Percentiles rank a stretch among this genome's conserved stretches.
Evolutionary conservation across 23 tunicate species (phyloP).

Genomic region (Botrylloides violaceus): DNA sequence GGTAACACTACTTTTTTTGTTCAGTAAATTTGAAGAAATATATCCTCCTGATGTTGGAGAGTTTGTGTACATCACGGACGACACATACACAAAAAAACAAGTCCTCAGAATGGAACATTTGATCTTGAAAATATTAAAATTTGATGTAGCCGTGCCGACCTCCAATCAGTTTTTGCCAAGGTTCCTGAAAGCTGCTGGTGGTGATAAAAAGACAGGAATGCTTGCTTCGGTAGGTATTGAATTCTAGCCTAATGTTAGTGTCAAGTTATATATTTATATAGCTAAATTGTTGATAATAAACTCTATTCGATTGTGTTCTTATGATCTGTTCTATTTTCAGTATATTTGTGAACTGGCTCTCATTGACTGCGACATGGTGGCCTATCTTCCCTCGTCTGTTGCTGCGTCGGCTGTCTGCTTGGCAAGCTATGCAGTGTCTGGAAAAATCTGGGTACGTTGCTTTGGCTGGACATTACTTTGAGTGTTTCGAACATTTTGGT

Average conservation of each 20-base stretch:
- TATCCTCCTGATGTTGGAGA: constrained; percentile 97
- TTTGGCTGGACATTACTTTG: too few species aligned
- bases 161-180: constrained; percentile 77
- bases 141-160: constrained; percentile 86
- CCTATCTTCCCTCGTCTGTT: constrained; percentile 58
- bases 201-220: constrained; percentile 57
- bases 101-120: constrained; percentile 95
- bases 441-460: constrained; percentile 89
- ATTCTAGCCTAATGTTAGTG: too few species aligned
- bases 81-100: constrained; percentile 90
- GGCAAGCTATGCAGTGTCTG: constrained; percentile 77
- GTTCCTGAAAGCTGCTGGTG: constrained; percentile 54
- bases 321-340: constrained; percentile 18
- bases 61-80: constrained; percentile 96
- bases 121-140: constrained; percentile 73
- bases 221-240: constrained; percentile 55
- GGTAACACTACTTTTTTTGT: not conserved
- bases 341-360: constrained; percentile 80
- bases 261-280: too few species aligned
- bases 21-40: constrained; percentile 95
- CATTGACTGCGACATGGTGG: constrained; percentile 55
- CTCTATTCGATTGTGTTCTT: not conserved
- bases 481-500: too few species aligned
- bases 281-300: too few species aligned
- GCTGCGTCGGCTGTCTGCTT: constrained; percentile 76